phyloP scores from a whole-genome alignment of 2,113 vertebrate species.

The Odontophorus gujanensis region DNA sequence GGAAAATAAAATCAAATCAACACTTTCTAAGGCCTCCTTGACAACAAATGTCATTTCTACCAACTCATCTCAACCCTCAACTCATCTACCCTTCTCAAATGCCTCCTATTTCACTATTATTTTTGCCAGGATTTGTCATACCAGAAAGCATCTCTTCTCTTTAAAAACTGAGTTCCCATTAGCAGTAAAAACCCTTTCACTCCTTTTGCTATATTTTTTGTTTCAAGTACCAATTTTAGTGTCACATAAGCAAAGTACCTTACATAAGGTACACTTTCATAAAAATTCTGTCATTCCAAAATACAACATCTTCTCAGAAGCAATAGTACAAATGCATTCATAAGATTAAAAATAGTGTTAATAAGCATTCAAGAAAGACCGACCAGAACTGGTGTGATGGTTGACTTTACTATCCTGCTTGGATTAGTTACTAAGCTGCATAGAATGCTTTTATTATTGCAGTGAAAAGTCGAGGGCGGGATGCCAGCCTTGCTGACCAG shows the following conservation, averaged over 20 bases:
- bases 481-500: not conserved
- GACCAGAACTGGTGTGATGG: not conserved
- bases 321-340: not conserved
- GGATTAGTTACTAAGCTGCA: not conserved
- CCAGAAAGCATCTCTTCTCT: not conserved
- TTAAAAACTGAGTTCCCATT: not conserved
- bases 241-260: not conserved
- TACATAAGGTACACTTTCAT: not conserved
- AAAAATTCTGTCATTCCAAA: not conserved
- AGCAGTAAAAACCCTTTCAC: not conserved
- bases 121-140: not conserved
- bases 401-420: not conserved
- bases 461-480: not conserved
- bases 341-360: not conserved
- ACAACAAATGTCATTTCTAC: not conserved
- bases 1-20: not conserved
- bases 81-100: not conserved
- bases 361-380: not conserved
- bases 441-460: not conserved
- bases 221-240: not conserved
- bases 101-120: not conserved
- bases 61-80: not conserved
- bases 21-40: not conserved
- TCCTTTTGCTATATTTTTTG: not conserved
- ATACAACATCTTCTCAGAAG: not conserved